Evolutionary conservation across 2,797 vertebrate species (phyloP), one percentile per base, ranked within the genome.

Genomic region (Ctenochaetus hawaiiensis): DNA sequence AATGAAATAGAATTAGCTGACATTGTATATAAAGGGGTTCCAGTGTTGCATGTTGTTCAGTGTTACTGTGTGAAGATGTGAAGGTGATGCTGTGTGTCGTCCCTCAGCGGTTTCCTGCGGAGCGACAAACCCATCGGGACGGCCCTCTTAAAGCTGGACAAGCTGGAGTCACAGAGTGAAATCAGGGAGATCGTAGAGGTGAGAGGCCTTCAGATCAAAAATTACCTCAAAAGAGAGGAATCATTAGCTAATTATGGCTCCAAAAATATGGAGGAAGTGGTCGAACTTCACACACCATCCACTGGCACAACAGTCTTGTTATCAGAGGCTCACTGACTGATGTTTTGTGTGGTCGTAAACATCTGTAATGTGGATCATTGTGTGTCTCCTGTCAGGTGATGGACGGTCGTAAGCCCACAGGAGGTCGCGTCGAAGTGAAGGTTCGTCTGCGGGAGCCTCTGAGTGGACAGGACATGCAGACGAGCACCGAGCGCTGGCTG

Each of bases 101-200:
- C n/a, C 66, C 34, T 8, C 90, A 96, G 95, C 6, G 95, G 95
- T 12, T 96, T 96, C 87, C 82, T 99, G 86, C 96, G 97, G 88
- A 99, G 97, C 52, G 97, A 99, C 93, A 99, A 97, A 91, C 96
- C 96, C 0, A 94, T 99, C 16, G 98, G 98, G 72, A 94, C 95
- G n/a, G 96, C 96, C 8, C 96, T 94, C 3, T 82, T 99, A 59
- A 99, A 98, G 89, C 92, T 99, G 92, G 97, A 99, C 13, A 97
- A 96, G 72, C 93, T 99, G 93, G 97, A 99, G 90, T 92, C 94
- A 0, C 95, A 97, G 88, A 98, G 98, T 78, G 98, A 99, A 91
- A 96, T 99, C 87, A 94, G 97, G 87, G 97, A 99, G 88, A 98
- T 98, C 13, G 91, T 97, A 0, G 92, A 93, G 88, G 93, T 93